Conservation (phyloP, 2,797 vertebrate genomes). For the Discoglossus pictus region DNA sequence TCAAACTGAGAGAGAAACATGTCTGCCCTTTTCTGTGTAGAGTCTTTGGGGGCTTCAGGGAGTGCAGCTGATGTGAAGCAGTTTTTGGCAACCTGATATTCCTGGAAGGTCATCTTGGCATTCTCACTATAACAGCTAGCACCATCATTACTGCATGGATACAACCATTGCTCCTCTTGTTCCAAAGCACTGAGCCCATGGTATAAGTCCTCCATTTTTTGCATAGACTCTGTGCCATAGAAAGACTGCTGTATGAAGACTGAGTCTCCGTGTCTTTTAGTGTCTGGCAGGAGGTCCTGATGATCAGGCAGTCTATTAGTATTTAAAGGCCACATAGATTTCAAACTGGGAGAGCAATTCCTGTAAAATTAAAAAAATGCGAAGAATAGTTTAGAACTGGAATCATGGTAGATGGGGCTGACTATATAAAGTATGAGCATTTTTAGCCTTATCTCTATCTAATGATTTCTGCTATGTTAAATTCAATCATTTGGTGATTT, state of each 20-base stretch:
- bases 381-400: no score
- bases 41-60: constrained; percentile 66
- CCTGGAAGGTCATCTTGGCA: constrained; percentile 71
- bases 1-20: constrained; percentile 63
- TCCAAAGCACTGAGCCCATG: constrained; percentile 65
- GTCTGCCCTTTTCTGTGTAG: constrained; percentile 66
- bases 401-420: no score
- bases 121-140: constrained; percentile 64
- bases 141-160: constrained; percentile 68
- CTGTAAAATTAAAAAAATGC: constrained; percentile 71
- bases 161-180: constrained; percentile 73
- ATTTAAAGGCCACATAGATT: constrained; percentile 79
- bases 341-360: constrained; percentile 71
- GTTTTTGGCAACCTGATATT: constrained; percentile 65
- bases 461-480: no score
- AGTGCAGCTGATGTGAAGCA: constrained; percentile 64
- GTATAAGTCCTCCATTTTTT: constrained; percentile 69
- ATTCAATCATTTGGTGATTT: no score
- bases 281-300: constrained; percentile 73
- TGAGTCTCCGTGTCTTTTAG: constrained; percentile 68
- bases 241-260: constrained; percentile 68
- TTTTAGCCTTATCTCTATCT: no score
- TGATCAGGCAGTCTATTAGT: constrained; percentile 68
- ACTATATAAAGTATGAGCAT: no score
- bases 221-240: constrained; percentile 63